phyloP scores from a whole-genome alignment of 2,888 invertebrate species.

The Chloromyia formosa region DNA sequence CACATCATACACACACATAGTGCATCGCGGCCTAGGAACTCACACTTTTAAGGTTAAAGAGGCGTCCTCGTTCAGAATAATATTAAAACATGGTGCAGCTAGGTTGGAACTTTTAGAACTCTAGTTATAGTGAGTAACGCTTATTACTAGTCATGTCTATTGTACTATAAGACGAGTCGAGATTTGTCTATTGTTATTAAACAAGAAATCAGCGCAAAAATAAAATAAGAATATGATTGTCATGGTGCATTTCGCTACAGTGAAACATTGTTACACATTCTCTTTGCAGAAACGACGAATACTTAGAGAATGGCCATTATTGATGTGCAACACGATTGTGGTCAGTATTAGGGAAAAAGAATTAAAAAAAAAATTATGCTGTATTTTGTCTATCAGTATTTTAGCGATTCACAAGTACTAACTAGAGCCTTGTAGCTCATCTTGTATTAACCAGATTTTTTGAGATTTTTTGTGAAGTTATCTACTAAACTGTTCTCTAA shows the following conservation, averaged over 20 bases:
- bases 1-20: no score
- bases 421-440: no score
- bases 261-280: conserved; percentile 28
- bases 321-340: conserved; percentile 39
- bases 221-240: no score
- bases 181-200: background rate
- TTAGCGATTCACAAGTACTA: no score
- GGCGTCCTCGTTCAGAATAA: conserved; percentile 2
- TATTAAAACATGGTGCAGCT: no score
- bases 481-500: no score
- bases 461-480: no score
- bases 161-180: background rate
- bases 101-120: background rate
- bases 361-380: conserved; percentile 4
- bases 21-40: no score
- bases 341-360: conserved; percentile 40
- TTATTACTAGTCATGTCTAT: background rate
- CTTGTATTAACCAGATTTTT: no score
- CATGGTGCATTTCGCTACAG: conserved; percentile 1
- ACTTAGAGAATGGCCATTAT: conserved; percentile 40
- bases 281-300: conserved; percentile 39
- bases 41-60: background rate
- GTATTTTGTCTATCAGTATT: conserved; percentile 48
- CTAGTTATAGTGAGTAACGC: background rate
- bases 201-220: background rate